Evolutionary conservation across 1,140 invertebrate genomes (phyloP).

Genomic region (Luehdorfia chinensis): DNA sequence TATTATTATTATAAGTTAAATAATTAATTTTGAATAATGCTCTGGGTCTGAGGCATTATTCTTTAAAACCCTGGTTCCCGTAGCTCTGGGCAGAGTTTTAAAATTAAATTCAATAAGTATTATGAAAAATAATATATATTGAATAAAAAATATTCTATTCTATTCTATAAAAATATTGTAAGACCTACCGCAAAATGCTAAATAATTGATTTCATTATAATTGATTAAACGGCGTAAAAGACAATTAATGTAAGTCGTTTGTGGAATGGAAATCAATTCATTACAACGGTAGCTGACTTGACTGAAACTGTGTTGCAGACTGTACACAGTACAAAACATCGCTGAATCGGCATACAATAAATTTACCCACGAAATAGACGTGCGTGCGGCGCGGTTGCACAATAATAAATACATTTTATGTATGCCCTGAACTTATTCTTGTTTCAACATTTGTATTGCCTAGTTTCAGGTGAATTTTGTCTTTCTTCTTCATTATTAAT

Average conservation of each 20-base stretch:
- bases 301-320: conserved; percentile 31
- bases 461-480: conserved; percentile 29
- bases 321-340: conserved; percentile 40
- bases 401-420: conserved; percentile 69
- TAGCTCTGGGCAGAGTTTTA: too few relatives aligned
- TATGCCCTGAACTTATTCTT: conserved; percentile 38
- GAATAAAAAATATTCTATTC: too few relatives aligned
- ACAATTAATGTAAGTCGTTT: conserved; percentile 4
- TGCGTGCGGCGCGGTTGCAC: conserved; percentile 50
- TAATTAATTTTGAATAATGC: too few relatives aligned
- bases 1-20: too few relatives aligned
- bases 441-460: conserved; percentile 43
- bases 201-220: too few relatives aligned
- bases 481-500: conserved; percentile 20
- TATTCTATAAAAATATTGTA: too few relatives aligned
- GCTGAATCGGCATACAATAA: conserved; percentile 63
- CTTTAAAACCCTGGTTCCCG: too few relatives aligned
- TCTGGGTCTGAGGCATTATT: too few relatives aligned
- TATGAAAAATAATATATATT: too few relatives aligned
- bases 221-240: background rate
- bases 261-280: conserved; percentile 17
- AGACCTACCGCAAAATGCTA: too few relatives aligned
- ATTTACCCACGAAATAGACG: conserved; percentile 60
- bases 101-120: too few relatives aligned
- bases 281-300: conserved; percentile 26